These are phyloP conservation scores for Agelaius tricolor DNA, from an alignment of 2,113 vertebrate genomes.

Conservation along the genomic window DNA sequence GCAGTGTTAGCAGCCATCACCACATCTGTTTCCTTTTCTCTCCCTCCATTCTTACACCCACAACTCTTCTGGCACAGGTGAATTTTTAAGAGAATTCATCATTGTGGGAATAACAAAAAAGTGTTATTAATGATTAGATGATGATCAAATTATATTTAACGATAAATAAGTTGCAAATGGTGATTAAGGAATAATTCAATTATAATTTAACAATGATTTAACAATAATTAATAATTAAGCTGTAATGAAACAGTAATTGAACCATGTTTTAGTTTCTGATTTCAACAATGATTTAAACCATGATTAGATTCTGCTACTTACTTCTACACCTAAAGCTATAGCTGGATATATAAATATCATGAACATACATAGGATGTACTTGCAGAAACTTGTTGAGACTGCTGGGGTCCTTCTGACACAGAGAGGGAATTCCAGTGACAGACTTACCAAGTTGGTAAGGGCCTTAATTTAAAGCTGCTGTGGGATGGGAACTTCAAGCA, in stretches of 20 bases:
- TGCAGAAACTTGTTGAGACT: background rate
- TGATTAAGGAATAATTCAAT: background rate
- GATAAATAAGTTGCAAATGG: background rate
- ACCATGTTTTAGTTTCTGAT: background rate
- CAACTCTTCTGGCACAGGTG: background rate
- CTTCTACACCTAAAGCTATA: background rate
- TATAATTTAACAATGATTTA: background rate
- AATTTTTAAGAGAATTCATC: background rate
- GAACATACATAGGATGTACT: background rate
- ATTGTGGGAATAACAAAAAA: background rate
- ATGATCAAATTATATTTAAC: background rate
- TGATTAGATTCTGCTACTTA: background rate
- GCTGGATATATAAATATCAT: background rate
- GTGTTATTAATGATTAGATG: background rate
- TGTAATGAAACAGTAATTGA: background rate
- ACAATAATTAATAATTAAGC: background rate
- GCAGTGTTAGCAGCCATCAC: background rate
- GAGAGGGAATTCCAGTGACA: background rate
- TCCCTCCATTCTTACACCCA: background rate
- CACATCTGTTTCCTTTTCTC: background rate
- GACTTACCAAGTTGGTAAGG: background rate
- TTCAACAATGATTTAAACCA: background rate
- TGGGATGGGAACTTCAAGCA: background rate
- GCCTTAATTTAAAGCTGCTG: background rate
- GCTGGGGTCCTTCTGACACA: background rate